These are phyloP conservation scores for Halcyon malimbica DNA, from an alignment of 2,113 vertebrate species.

Conservation along the genomic window DNA sequence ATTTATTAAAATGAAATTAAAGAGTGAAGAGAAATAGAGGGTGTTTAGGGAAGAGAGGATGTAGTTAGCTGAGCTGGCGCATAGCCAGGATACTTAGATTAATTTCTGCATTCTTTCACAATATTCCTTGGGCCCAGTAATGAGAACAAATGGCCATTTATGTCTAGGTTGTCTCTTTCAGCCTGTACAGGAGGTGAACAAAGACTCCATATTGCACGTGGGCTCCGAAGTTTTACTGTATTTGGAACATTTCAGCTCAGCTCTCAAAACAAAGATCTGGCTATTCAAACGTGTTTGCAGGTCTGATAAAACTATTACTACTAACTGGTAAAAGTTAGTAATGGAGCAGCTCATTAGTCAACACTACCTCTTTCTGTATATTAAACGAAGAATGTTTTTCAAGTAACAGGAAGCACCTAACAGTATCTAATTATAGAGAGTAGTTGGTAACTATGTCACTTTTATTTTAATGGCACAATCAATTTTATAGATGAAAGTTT, in stretches of 20 bases:
- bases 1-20: slow-evolving; percentile 42
- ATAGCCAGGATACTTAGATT: not conserved
- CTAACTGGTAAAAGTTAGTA: slow-evolving; percentile 67
- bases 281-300: slow-evolving; percentile 61
- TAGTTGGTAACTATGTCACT: slow-evolving; percentile 56
- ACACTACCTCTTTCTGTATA: slow-evolving; percentile 59
- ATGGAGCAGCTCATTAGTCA: slow-evolving; percentile 66
- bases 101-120: slow-evolving; percentile 30
- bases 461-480: slow-evolving; percentile 71
- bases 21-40: not conserved
- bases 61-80: slow-evolving; percentile 9
- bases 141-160: slow-evolving; percentile 14
- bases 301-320: slow-evolving; percentile 65
- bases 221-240: not conserved
- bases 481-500: slow-evolving; percentile 74
- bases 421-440: slow-evolving; percentile 71
- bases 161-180: slow-evolving; percentile 44
- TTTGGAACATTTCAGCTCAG: slow-evolving; percentile 4
- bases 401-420: slow-evolving; percentile 68
- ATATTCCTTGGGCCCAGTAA: slow-evolving; percentile 26
- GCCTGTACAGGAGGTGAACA: not conserved
- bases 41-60: not conserved
- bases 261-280: slow-evolving; percentile 54
- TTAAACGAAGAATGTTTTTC: slow-evolving; percentile 70
- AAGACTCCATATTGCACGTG: not conserved